These are phyloP conservation scores for Desoria tigrina DNA, from an alignment of 2,888 invertebrate genomes.

Conservation along the genomic window DNA sequence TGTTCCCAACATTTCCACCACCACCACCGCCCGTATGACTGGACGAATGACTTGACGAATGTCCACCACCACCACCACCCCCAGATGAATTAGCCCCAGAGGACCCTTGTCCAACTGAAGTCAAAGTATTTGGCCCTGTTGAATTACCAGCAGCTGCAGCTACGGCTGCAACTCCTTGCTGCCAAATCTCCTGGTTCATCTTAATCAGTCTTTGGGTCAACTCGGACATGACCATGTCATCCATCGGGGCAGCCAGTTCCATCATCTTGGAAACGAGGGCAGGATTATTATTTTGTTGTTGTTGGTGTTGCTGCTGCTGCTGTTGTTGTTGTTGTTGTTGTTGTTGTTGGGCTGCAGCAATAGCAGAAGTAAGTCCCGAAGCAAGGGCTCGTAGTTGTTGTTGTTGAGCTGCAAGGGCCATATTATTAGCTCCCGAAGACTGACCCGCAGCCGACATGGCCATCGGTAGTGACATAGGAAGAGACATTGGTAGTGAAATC, in stretches of 20 bases:
- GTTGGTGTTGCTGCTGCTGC: slow-evolving; percentile 40
- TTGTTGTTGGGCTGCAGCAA: slow-evolving; percentile 46
- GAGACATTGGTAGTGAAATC: slow-evolving; percentile 27
- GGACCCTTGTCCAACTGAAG: neutral
- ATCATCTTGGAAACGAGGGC: slow-evolving; percentile 47
- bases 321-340: slow-evolving; percentile 33
- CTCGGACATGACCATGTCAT: slow-evolving; percentile 52
- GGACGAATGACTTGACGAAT: slow-evolving; percentile 17
- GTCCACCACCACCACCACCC: slow-evolving; percentile 20
- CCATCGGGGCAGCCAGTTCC: slow-evolving; percentile 43
- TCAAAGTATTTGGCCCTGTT: slow-evolving; percentile 5
- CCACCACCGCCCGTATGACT: slow-evolving; percentile 28
- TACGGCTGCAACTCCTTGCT: slow-evolving; percentile 50
- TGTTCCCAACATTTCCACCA: slow-evolving; percentile 21
- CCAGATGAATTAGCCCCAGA: slow-evolving; percentile 13
- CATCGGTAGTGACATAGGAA: slow-evolving; percentile 32
- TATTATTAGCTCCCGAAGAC: slow-evolving; percentile 14
- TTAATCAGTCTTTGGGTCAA: slow-evolving; percentile 52
- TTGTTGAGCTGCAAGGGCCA: slow-evolving; percentile 41
- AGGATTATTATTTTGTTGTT: slow-evolving; percentile 38
- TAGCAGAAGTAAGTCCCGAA: slow-evolving; percentile 44
- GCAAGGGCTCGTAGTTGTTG: slow-evolving; percentile 51
- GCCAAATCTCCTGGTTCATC: slow-evolving; percentile 54
- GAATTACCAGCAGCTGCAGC: slow-evolving; percentile 44
- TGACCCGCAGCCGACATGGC: slow-evolving; percentile 29